phyloP scores from a whole-genome alignment of 1,140 invertebrate species.

The Drosophila bifasciata region DNA sequence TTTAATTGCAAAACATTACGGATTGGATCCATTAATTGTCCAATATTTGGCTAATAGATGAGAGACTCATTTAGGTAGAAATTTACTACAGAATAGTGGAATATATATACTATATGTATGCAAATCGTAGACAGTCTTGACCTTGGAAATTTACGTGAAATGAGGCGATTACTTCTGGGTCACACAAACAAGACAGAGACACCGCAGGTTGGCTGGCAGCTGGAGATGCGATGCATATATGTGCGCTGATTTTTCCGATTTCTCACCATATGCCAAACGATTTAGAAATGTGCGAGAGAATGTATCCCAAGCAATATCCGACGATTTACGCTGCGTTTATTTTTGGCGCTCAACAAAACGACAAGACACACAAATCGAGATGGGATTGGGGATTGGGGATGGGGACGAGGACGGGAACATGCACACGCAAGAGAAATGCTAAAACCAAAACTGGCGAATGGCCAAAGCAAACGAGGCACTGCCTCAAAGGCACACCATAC shows the following conservation, averaged over 20 bases:
- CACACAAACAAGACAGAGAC: background rate
- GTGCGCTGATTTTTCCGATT: too few species aligned
- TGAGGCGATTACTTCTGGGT: background rate
- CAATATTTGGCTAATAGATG: too few species aligned
- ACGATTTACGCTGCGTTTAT: slow-evolving; percentile 30
- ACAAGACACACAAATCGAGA: slow-evolving; percentile 29
- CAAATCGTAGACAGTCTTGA: too few species aligned
- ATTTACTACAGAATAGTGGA: too few species aligned
- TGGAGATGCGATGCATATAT: too few species aligned
- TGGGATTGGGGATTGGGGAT: too few species aligned
- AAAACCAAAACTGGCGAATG: slow-evolving; percentile 21
- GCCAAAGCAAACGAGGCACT: slow-evolving; percentile 35
- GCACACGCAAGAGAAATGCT: background rate
- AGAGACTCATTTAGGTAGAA: too few species aligned
- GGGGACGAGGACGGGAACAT: background rate
- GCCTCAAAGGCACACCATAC: background rate
- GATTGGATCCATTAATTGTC: too few species aligned
- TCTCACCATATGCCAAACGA: too few species aligned
- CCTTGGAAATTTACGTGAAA: slow-evolving; percentile 1
- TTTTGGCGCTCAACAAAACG: slow-evolving; percentile 53
- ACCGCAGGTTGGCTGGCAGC: too few species aligned
- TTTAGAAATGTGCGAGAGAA: background rate
- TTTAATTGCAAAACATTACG: background rate
- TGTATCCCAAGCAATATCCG: background rate
- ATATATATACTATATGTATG: too few species aligned